phyloP scores from a whole-genome alignment of 2,888 invertebrate genomes.

The Temnothorax rugatulus region DNA sequence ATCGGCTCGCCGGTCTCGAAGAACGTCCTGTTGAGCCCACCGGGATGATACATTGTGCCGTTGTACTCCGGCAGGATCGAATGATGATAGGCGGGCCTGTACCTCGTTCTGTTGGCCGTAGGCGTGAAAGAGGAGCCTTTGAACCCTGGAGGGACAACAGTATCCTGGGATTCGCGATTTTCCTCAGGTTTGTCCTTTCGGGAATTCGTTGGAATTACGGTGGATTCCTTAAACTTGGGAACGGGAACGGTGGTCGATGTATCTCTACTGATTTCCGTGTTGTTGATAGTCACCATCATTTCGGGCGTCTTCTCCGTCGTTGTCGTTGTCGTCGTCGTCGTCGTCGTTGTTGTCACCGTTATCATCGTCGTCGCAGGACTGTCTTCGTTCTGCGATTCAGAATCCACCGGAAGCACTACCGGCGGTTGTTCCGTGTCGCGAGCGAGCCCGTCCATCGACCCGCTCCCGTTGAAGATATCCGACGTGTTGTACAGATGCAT shows the following conservation, averaged over 20 bases:
- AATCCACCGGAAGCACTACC: constrained; percentile 26
- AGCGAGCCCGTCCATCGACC: constrained; percentile 53
- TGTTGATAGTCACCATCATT: constrained; percentile 46
- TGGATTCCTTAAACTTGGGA: constrained; percentile 59
- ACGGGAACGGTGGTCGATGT: constrained; percentile 65
- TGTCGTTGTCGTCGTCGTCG: constrained; percentile 37
- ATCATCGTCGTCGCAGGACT: constrained; percentile 51
- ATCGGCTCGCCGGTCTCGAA: constrained; percentile 79
- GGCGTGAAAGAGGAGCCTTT: constrained; percentile 55
- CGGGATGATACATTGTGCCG: constrained; percentile 75
- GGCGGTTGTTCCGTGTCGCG: constrained; percentile 34
- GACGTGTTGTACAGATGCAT: constrained; percentile 85
- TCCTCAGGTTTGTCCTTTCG: constrained; percentile 74
- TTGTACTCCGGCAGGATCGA: constrained; percentile 78
- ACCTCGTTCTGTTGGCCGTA: constrained; percentile 72
- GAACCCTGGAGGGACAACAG: constrained; percentile 49
- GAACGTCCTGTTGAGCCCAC: constrained; percentile 75
- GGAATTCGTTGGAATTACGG: background rate
- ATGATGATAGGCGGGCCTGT: constrained; percentile 77
- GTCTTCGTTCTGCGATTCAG: background rate
- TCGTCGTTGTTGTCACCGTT: constrained; percentile 46
- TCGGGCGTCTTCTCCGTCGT: constrained; percentile 50
- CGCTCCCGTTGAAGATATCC: constrained; percentile 82
- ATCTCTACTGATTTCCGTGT: constrained; percentile 46
- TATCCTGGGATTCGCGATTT: constrained; percentile 59